Evolutionary conservation across 64 coral and sea anemone genomes (phyloP), one percentile per base, ranked within the genome.

Genomic region (Pocillopora damicornis): DNA sequence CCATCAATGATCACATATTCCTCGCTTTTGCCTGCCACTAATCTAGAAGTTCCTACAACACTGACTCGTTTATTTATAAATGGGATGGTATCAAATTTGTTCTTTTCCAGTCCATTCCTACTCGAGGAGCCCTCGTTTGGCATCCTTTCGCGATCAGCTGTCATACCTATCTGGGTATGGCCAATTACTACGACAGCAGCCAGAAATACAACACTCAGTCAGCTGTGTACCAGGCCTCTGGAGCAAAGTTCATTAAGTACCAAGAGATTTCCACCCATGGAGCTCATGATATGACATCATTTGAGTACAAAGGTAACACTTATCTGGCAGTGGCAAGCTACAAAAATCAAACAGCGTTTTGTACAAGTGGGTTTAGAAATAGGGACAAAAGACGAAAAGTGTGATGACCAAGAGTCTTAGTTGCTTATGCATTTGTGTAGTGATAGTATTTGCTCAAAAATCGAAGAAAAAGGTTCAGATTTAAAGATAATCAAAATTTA

Each of bases 321-420:
- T 88, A 87, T 15, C 73, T 87, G 15, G 58, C 56, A 13, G 4
- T 76, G 25, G 59, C 58, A 37, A 88, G 77, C 16, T 7, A 75
- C 42, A 56, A 45, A 37, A 76, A 76, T 45, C 58, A 34, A 87
- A 91, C 64, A 91, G 90, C 22, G 18, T 38, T 1, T 61, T 91
- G 38, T 91, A 91, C n/a, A 91, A 91, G 69, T 91, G 89, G 89
- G 80, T 91, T 20, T 91, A 86, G 80, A 36, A 16, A 61, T 2
- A 20, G 16, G 5, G 22, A 63, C 60, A 18, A 9, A 61, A 51
- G 7, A 51, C 42, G 42, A 51, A 1, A 1, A 7, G 42, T 1
- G 7, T 51, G 0, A 51, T 51, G 42, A 51, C 42, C 42, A 51
- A 7, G 42, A 51, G 42, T 51, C 42, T 51, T 1, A 51, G 42